phyloP scores from a whole-genome alignment of 2,797 vertebrate species.

The Meriones psammophilus region DNA sequence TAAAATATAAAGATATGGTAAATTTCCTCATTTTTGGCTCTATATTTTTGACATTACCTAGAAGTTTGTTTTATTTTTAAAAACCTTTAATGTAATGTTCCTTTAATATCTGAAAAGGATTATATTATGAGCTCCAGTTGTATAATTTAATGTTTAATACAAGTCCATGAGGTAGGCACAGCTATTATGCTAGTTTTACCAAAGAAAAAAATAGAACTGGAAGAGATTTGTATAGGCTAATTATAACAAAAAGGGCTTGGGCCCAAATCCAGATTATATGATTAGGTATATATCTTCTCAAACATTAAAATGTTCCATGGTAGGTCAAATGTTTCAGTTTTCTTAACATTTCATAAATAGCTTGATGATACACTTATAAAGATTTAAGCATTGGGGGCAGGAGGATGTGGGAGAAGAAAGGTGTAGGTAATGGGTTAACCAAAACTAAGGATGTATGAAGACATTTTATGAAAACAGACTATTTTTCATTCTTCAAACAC shows the following conservation, averaged over 20 bases:
- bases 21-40: conserved; percentile 6
- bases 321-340: neutral
- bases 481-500: conserved; percentile 88
- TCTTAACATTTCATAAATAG: conserved; percentile 32
- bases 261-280: neutral
- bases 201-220: neutral
- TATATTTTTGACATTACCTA: conserved; percentile 32
- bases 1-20: neutral
- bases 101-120: conserved; percentile 6
- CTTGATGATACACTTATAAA: neutral
- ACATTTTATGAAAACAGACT: neutral
- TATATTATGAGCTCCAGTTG: neutral
- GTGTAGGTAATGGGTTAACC: neutral
- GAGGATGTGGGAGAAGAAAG: neutral
- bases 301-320: neutral
- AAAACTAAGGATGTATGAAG: neutral
- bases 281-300: neutral
- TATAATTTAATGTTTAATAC: conserved; percentile 13
- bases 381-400: neutral
- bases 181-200: neutral
- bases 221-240: neutral
- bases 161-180: neutral
- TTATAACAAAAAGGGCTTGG: neutral
- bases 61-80: neutral
- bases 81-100: neutral